A percentile compares a stretch with the other conserved stretches of the same genome.
Conservation (phyloP, 2,888 invertebrate genomes). For the Adineta ricciae region DNA sequence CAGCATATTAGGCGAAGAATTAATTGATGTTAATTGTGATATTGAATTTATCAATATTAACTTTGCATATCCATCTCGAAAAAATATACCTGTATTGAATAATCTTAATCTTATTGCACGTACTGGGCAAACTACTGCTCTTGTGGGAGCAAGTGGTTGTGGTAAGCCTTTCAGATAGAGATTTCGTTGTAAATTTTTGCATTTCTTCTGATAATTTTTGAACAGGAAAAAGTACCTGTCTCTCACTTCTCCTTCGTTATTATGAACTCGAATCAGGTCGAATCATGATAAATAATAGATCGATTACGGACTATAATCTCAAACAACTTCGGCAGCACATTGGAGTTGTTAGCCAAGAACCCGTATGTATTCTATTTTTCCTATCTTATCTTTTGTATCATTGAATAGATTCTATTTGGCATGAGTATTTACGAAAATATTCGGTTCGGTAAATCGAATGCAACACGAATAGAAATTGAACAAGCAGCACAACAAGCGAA, state of each 20-base stretch:
- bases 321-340: neutral
- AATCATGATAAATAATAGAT: neutral
- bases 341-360: neutral
- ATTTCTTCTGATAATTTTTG: no score
- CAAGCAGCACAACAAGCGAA: conserved; percentile 49
- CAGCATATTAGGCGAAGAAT: conserved; percentile 52
- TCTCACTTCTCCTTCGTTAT: conserved; percentile 46
- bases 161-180: conserved; percentile 42
- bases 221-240: conserved; percentile 39
- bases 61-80: conserved; percentile 45
- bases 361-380: neutral
- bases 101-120: neutral
- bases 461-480: conserved; percentile 43
- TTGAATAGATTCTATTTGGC: conserved; percentile 56
- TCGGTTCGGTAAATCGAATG: conserved; percentile 47
- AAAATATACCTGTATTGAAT: conserved; percentile 39
- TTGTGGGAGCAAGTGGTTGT: conserved; percentile 47
- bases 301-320: neutral
- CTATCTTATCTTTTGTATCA: neutral
- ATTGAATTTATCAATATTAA: conserved; percentile 39
- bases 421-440: conserved; percentile 55
- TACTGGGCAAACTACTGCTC: conserved; percentile 36
- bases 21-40: conserved; percentile 1
- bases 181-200: no score
- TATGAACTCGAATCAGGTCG: conserved; percentile 40